Percentiles rank a stretch among this genome's conserved stretches.
Conservation (phyloP, 2,888 invertebrate species). For the Lepidochrysops patricia region DNA sequence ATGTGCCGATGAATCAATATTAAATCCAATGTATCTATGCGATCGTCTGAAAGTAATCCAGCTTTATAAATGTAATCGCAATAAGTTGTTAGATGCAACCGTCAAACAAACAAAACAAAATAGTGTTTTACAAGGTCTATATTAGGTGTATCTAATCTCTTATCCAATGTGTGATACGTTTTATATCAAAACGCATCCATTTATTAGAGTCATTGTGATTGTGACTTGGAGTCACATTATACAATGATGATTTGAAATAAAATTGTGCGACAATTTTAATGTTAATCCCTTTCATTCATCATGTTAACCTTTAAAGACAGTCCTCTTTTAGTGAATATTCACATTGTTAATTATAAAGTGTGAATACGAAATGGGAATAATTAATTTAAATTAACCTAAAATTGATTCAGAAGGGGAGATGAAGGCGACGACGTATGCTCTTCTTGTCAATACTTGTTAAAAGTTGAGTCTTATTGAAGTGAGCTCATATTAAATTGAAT, state of each 20-base stretch:
- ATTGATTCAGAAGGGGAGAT: not conserved
- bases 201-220: too few species aligned
- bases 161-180: too few species aligned
- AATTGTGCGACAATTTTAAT: too few species aligned
- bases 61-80: not conserved
- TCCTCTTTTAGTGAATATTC: not conserved
- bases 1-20: constrained; percentile 5
- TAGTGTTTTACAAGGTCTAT: too few species aligned
- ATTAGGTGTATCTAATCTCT: too few species aligned
- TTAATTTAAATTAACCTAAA: not conserved
- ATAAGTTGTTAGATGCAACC: not conserved
- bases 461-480: not conserved
- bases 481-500: not conserved
- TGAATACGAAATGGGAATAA: not conserved
- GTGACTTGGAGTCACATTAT: too few species aligned
- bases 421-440: not conserved
- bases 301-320: too few species aligned
- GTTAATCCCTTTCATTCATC: too few species aligned
- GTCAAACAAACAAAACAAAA: too few species aligned
- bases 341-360: not conserved
- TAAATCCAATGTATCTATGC: not conserved
- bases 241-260: too few species aligned
- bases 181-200: too few species aligned
- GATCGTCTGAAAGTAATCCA: too few species aligned
- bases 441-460: not conserved